Evolutionary conservation across 2,113 vertebrate species (phyloP), one percentile per base, ranked within the genome.

Genomic region (Dicerorhinus sumatrensis): DNA sequence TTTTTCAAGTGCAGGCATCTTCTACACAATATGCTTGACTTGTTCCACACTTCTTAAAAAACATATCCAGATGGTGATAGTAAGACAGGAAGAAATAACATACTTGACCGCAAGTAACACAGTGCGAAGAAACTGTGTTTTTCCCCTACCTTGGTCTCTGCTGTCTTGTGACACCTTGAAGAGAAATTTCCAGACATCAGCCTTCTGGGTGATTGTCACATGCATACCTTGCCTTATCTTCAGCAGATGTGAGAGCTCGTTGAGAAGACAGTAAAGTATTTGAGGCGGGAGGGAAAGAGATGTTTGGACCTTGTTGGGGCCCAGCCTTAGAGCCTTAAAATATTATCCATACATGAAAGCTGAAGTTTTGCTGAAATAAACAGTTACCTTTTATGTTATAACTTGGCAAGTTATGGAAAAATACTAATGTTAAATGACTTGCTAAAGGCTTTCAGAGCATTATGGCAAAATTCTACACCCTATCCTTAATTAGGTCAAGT

Each of bases 401-500:
- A 92, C 83, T 95, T 89, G 51, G 75, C 86, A 33, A 84, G 54
- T 63, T 48, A 29, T 39, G 29, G 54, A 96, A 48, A 65, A 65
- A 31, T 12, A 75, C 73, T 80, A 29, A 80, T 25, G 25, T 67
- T 62, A 73, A 77, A 48, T 80, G 91, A 84, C 67, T 94, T 91
- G 51, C 80, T 95, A 31, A 69, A 94, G 86, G 58, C 73, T 95
- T 89, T 90, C 63, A 17, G 36, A 31, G 46, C 29, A 58, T 93
- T 94, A 83, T 14, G 60, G 46, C 73, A 70, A 70, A 92, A 76
- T 96, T 91, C 79, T 89, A 33, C 6, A 60, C 73, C 69, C 73
- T 48, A 3, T 31, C 46, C 51, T 58, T 95, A 93, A 93, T 97
- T 93, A 96, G 91, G 51, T 97, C 89, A 91, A 83, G 79, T 97